Evolutionary conservation across 2,797 vertebrate species (phyloP).

Genomic region (Enteromius viviparus): DNA sequence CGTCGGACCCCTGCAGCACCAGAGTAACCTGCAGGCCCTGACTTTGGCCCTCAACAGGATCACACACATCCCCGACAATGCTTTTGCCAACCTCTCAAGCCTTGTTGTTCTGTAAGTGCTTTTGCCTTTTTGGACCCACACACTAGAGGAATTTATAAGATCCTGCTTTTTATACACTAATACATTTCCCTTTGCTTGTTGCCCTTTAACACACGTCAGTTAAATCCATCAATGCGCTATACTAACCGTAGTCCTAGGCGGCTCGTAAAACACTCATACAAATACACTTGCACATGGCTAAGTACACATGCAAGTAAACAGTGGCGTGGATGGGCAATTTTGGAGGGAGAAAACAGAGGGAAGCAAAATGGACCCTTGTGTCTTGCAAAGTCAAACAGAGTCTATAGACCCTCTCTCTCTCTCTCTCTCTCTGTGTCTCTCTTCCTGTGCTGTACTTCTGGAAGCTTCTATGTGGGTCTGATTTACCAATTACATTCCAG

Average conservation of each 20-base stretch:
- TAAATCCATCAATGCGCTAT: slow-evolving; percentile 56
- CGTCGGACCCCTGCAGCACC: slow-evolving; percentile 85
- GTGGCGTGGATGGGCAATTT: slow-evolving; percentile 54
- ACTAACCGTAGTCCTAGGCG: slow-evolving; percentile 32
- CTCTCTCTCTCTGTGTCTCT: slow-evolving; percentile 10
- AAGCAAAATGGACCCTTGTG: slow-evolving; percentile 50
- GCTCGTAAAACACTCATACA: slow-evolving; percentile 44
- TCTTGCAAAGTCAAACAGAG: slow-evolving; percentile 68
- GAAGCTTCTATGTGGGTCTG: slow-evolving; percentile 55
- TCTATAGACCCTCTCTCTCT: slow-evolving; percentile 22
- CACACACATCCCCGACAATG: slow-evolving; percentile 88
- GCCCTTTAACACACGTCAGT: slow-evolving; percentile 51
- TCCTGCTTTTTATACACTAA: slow-evolving; percentile 24
- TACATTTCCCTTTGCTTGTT: slow-evolving; percentile 11
- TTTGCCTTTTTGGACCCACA: neutral
- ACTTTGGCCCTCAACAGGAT: slow-evolving; percentile 96
- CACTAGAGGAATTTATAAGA: slow-evolving; percentile 2
- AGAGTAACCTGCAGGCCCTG: slow-evolving; percentile 91
- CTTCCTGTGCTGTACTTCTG: slow-evolving; percentile 11
- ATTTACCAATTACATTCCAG: slow-evolving; percentile 61
- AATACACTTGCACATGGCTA: slow-evolving; percentile 40
- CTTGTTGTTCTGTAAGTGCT: slow-evolving; percentile 94
- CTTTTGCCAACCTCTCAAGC: slow-evolving; percentile 94
- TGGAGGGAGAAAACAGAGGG: slow-evolving; percentile 61
- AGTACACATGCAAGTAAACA: slow-evolving; percentile 52